Evolutionary conservation across 1,140 invertebrate genomes (phyloP).

Genomic region (Himalopsyche phryganea): DNA sequence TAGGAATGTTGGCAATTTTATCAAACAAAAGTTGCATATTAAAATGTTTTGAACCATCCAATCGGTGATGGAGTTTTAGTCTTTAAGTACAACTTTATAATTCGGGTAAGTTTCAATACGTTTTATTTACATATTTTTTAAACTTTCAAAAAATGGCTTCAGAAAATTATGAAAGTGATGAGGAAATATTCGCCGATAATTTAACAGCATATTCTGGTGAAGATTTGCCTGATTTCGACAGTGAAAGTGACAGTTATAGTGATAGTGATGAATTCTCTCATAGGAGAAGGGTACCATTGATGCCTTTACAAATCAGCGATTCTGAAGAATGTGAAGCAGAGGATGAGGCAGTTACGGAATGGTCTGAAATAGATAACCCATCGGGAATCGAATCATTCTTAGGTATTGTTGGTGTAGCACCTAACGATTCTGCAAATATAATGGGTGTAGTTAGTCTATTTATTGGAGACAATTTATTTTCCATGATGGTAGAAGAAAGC

Average conservation of each 20-base stretch:
- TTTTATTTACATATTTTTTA: neutral
- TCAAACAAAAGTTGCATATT: too few species aligned
- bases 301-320: slow-evolving; percentile 6
- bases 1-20: too few species aligned
- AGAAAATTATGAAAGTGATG: slow-evolving; percentile 4
- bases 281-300: slow-evolving; percentile 3
- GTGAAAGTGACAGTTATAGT: neutral
- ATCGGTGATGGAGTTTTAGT: too few species aligned
- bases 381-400: slow-evolving; percentile 2
- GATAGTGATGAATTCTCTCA: slow-evolving; percentile 1
- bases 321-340: slow-evolving; percentile 1
- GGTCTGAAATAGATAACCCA: slow-evolving; percentile 8
- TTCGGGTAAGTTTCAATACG: too few species aligned
- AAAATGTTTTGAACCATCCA: too few species aligned
- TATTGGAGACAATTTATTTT: slow-evolving; percentile 4
- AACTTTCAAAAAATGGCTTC: slow-evolving; percentile 3
- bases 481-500: slow-evolving; percentile 10
- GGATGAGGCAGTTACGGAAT: neutral
- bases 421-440: slow-evolving; percentile 1
- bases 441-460: neutral
- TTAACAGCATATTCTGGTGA: slow-evolving; percentile 3
- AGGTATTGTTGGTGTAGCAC: neutral
- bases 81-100: too few species aligned
- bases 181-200: slow-evolving; percentile 10
- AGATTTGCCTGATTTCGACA: slow-evolving; percentile 3